A percentile compares a stretch with the other conserved stretches of the same genome.
Conservation (phyloP, 2,113 vertebrate species). For the Sorex fumeus region DNA sequence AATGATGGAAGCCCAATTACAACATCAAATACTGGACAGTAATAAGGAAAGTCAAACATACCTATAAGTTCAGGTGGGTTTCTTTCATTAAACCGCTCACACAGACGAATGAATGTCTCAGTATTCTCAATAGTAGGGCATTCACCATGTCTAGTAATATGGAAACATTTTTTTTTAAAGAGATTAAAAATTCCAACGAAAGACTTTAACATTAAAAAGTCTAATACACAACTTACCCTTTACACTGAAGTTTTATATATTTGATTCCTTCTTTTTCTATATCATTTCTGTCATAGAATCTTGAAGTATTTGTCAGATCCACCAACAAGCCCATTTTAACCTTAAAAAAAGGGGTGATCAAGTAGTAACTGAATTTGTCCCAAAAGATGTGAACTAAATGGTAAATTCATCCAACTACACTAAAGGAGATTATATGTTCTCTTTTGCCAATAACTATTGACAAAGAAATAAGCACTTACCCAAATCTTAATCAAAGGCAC, state of each 20-base stretch:
- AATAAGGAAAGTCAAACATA: conserved; percentile 80
- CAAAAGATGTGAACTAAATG: conserved; percentile 23
- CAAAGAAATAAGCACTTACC: neutral
- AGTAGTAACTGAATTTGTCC: conserved; percentile 56
- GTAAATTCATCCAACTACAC: neutral
- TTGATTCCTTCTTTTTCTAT: conserved; percentile 98
- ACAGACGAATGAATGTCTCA: conserved; percentile 94
- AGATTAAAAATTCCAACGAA: conserved; percentile 24
- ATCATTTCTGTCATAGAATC: conserved; percentile 97
- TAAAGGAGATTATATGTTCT: neutral
- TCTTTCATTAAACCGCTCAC: conserved; percentile 95
- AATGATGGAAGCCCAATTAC: conserved; percentile 39
- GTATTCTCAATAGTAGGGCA: conserved; percentile 95
- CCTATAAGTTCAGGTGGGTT: conserved; percentile 97
- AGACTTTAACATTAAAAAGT: conserved; percentile 67
- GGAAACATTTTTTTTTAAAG: conserved; percentile 71
- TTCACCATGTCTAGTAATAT: conserved; percentile 93
- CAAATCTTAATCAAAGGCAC: conserved; percentile 28
- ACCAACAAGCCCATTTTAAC: conserved; percentile 98
- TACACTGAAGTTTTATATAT: conserved; percentile 97
- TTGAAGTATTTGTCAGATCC: conserved; percentile 97
- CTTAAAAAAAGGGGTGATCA: conserved; percentile 84
- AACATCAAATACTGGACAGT: conserved; percentile 50
- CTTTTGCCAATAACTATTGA: neutral
- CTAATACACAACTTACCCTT: conserved; percentile 92